These are phyloP conservation scores for Clitarchus hookeri DNA, from an alignment of 2,888 invertebrate species.

Conservation along the genomic window DNA sequence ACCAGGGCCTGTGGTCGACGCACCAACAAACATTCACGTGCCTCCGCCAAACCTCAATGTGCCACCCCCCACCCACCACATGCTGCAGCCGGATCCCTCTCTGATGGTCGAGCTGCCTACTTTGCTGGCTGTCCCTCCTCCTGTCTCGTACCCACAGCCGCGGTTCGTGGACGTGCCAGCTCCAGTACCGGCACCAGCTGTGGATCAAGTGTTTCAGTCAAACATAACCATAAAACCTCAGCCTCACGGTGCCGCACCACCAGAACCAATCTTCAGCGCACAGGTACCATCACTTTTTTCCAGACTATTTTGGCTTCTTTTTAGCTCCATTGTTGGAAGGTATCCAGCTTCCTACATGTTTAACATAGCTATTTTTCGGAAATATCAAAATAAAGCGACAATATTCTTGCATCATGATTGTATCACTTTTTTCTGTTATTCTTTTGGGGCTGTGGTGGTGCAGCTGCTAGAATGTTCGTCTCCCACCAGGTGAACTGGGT, in stretches of 20 bases:
- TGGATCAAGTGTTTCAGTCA: background rate
- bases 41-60: background rate
- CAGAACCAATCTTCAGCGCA: background rate
- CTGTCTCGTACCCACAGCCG: background rate
- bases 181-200: background rate
- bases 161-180: background rate
- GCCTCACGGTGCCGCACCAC: background rate
- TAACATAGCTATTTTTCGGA: too few species aligned
- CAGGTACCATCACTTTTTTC: background rate
- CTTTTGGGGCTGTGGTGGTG: too few species aligned
- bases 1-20: background rate
- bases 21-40: background rate
- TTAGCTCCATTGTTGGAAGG: too few species aligned
- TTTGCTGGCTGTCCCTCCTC: background rate
- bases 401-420: too few species aligned
- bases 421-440: too few species aligned
- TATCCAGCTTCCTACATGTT: too few species aligned
- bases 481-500: too few species aligned
- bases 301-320: too few species aligned
- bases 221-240: background rate
- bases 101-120: background rate
- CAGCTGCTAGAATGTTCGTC: too few species aligned
- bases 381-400: too few species aligned
- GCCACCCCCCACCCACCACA: background rate
- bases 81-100: background rate